Evolutionary conservation across 2,888 invertebrate species (phyloP).

Genomic region (Thymelicus acteon): DNA sequence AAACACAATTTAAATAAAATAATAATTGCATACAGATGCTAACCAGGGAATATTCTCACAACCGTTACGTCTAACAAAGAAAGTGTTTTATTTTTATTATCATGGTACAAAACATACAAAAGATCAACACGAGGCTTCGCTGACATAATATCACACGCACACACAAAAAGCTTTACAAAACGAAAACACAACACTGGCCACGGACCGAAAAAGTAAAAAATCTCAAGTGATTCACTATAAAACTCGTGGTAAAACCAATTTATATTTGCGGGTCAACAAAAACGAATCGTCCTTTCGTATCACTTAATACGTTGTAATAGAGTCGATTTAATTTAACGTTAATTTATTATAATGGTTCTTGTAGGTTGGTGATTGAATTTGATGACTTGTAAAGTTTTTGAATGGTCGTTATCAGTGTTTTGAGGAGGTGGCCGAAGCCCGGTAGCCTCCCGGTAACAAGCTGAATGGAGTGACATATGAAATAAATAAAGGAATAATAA

Average conservation of each 20-base stretch:
- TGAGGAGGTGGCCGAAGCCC: constrained; percentile 61
- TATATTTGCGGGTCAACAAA: constrained; percentile 39
- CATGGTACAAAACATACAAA: constrained; percentile 56
- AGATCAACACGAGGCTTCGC: constrained; percentile 57
- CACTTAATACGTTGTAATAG: constrained; percentile 38
- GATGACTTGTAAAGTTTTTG: constrained; percentile 62
- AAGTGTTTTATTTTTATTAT: constrained; percentile 66
- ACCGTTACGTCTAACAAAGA: constrained; percentile 65
- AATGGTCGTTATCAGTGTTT: constrained; percentile 56
- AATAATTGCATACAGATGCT: constrained; percentile 22
- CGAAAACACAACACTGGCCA: constrained; percentile 50
- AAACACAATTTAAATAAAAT: constrained; percentile 10
- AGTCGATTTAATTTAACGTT: constrained; percentile 34
- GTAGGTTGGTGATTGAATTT: constrained; percentile 34
- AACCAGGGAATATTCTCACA: constrained; percentile 34
- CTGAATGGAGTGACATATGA: constrained; percentile 67
- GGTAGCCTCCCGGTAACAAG: constrained; percentile 71
- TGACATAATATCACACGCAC: constrained; percentile 77
- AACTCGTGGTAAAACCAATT: constrained; percentile 51
- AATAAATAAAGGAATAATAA: constrained; percentile 70
- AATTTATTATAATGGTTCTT: neutral
- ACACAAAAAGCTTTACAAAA: constrained; percentile 65
- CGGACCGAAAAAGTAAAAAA: constrained; percentile 51
- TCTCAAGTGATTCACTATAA: constrained; percentile 74
- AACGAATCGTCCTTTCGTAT: constrained; percentile 7